Evolutionary conservation across 2,113 vertebrate species (phyloP), one percentile per base, ranked within the genome.

Genomic region (Anoura caudifer): DNA sequence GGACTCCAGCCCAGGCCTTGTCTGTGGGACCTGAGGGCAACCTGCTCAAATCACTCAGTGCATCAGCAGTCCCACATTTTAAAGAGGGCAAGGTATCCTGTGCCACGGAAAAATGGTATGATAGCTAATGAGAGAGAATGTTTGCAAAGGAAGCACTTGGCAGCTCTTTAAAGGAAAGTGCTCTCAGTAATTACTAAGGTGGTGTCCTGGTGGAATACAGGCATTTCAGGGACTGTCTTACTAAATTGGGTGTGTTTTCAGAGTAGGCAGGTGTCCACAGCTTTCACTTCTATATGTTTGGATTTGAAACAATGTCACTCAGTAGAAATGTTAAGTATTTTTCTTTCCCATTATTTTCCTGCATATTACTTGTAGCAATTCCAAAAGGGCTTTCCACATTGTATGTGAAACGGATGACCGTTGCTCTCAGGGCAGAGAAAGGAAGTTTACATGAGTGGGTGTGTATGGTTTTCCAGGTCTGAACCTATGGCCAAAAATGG

Each of bases 41-140:
- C 67, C 26, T 95, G 80, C 70, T 92, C 86, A 82, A 89, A 65
- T 91, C n/a, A 52, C 63, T 89, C 77, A 70, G 41, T 7, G 33
- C 38, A 65, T 70, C 69, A 50, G 63, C 91, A 96, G 82, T 24
- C 50, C 67, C 91, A 91, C 89, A 97, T 95, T 94, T 96, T 93
- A 94, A 92, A 90, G 67, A 95, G 94, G 91, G 91, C 83, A 84
- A 70, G 22, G 38, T 50, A 72, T 76, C 22, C 26, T 67, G 63
- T 73, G 89, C 82, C 69, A 75, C 69, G 93, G 86, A 92, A 93
- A 93, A 91, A 90, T 31, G 28, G 72, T 59, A 56, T 87, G 87
- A 47, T 17, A 90, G 26, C 77, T 92, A 97, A 88, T 47, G 91
- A 95, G 76, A 36, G 82, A 80, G 89, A 89, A 69, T 38, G 22